Conservation (phyloP, 1,140 invertebrate species). For the Cephus cinctus region DNA sequence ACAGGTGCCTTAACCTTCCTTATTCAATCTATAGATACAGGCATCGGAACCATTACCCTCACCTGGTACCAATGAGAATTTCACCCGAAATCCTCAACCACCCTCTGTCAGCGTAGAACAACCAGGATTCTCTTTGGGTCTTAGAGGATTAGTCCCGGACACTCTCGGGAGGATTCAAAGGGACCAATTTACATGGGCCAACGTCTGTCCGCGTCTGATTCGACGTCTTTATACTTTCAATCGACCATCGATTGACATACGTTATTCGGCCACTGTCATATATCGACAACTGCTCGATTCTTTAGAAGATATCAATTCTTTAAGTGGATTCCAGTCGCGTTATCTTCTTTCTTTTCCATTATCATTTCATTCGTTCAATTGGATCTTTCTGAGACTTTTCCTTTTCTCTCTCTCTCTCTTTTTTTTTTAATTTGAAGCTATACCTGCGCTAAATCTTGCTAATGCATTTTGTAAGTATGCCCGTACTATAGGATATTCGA, state of each 20-base stretch:
- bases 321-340: background rate
- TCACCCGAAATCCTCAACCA: background rate
- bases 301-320: slow-evolving; percentile 2
- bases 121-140: too few species aligned
- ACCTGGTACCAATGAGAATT: background rate
- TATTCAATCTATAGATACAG: too few species aligned
- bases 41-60: background rate
- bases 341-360: slow-evolving; percentile 1
- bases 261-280: too few species aligned
- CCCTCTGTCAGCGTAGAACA: too few species aligned
- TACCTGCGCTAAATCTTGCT: background rate
- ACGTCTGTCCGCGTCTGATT: background rate
- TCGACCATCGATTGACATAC: background rate
- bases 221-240: background rate
- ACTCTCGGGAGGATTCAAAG: background rate
- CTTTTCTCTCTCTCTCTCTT: background rate
- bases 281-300: too few species aligned
- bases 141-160: too few species aligned
- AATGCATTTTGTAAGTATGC: too few species aligned
- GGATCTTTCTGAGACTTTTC: background rate
- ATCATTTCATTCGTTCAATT: slow-evolving; percentile 4
- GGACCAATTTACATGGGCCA: background rate
- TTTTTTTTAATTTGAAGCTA: slow-evolving; percentile 1
- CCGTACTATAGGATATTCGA: background rate
- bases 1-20: slow-evolving; percentile 3